Percentiles rank a stretch among this genome's conserved stretches.
Evolutionary conservation across 2,113 vertebrate genomes (phyloP).

Genomic region (Cercocebus atys): DNA sequence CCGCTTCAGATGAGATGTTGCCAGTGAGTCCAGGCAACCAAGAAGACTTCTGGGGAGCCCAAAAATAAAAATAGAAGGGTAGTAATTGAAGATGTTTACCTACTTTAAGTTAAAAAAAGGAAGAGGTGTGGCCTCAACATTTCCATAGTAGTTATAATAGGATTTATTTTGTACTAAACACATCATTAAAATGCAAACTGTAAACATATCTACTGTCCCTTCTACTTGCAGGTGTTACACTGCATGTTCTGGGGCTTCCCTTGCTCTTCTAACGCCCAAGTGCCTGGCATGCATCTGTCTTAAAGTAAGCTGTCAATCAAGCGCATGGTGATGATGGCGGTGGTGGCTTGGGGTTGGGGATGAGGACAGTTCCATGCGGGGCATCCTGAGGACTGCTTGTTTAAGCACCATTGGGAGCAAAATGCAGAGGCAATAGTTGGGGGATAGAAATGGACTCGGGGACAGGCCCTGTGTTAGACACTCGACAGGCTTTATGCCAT

Average conservation of each 20-base stretch:
- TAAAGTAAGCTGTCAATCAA: neutral
- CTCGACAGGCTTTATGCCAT: neutral
- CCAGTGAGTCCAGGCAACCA: neutral
- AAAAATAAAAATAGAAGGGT: neutral
- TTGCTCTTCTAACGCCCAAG: neutral
- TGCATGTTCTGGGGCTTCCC: neutral
- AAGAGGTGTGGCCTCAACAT: neutral
- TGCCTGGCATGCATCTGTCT: neutral
- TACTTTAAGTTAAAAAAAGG: neutral
- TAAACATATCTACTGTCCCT: neutral
- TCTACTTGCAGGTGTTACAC: too few relatives aligned
- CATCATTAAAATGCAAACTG: neutral
- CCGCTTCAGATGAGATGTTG: neutral
- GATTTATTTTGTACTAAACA: neutral
- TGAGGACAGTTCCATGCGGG: too few relatives aligned
- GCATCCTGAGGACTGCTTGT: neutral
- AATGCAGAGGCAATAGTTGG: neutral
- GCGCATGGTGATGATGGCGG: accelerated
- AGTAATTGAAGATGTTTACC: neutral
- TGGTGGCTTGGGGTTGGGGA: neutral
- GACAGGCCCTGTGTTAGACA: neutral
- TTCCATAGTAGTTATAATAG: neutral
- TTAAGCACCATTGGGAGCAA: neutral
- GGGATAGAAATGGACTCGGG: neutral
- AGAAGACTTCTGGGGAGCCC: neutral